phyloP scores from a whole-genome alignment of 2,113 vertebrate species.

The Lamprologus ornatipinnis region DNA sequence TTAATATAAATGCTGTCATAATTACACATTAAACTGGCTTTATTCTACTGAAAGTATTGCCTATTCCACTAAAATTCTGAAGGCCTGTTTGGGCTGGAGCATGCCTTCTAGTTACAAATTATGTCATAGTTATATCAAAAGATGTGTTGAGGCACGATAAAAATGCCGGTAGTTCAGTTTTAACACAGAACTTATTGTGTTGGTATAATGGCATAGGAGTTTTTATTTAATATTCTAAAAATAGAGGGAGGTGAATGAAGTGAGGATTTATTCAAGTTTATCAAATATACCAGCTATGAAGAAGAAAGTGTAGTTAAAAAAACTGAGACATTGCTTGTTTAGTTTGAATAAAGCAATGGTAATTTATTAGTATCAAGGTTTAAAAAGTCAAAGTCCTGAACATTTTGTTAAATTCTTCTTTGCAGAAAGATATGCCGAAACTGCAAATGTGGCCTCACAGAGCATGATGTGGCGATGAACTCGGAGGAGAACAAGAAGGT shows the following conservation, averaged over 20 bases:
- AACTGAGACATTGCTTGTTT: not conserved
- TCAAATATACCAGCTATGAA: not conserved
- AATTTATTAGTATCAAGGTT: not conserved
- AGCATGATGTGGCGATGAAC: slow-evolving; percentile 85
- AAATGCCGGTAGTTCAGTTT: not conserved
- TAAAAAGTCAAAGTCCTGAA: not conserved
- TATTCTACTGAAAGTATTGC: not conserved
- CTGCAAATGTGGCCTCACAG: slow-evolving; percentile 91
- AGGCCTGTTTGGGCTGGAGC: slow-evolving; percentile 5
- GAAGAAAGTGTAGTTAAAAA: not conserved
- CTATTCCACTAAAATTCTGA: not conserved
- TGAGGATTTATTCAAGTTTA: not conserved
- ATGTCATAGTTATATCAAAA: not conserved
- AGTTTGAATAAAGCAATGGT: not conserved
- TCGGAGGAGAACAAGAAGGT: slow-evolving; percentile 92
- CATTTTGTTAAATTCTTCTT: not conserved
- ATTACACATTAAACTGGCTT: not conserved
- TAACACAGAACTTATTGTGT: not conserved
- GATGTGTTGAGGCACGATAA: slow-evolving; percentile 16
- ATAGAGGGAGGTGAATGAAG: not conserved
- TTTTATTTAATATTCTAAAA: not conserved
- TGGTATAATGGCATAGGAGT: not conserved
- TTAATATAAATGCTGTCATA: not conserved
- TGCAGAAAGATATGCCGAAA: slow-evolving; percentile 94
- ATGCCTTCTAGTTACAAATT: not conserved